Base-by-base conservation (phyloP, 2,888 invertebrate species). In the Carabus problematicus region DNA sequence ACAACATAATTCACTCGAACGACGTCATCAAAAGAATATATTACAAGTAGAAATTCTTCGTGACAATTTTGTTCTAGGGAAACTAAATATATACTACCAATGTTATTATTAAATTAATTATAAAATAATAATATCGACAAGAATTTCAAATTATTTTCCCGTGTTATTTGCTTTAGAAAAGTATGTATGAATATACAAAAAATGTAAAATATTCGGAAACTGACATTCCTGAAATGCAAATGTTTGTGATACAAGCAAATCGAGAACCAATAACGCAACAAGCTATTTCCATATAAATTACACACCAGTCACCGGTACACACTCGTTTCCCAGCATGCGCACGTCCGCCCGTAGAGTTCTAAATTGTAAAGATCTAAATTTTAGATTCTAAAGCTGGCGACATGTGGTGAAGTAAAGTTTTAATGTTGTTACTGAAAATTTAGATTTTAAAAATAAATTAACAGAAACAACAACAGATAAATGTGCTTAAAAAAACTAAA, bases 261-360 rank as follows among this genome's bases (percentile, higher is more conserved):
- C 39, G 55, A 42, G 56, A 64, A 56, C 56, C 55, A 64, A 64
- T 64, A 63, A 54, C 63, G 63, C 19, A 63, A 64, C 64, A 64
- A 43, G 63, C 56, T 14, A 64, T 64, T 64, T 55, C 55, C 64
- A 64, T 64, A 64, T 56, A 56, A 64, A 64, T 64, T 56, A 64
- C 64, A 43, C 14, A 40, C 54, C 47, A 49, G 18, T 47, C 49
- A 19, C 45, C 1, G 12, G 2, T 45, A 45, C 14, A 42, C 42
- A 8, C 7, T 49, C 12, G n/a, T 49, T 14, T 49, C 12, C 9
- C 59, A 60, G 7, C 3, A 60, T 52, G 18, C 47, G n/a, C 19
- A 29, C n/a, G 29, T 6, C 29, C 29, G 6, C 29, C 3, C 6
- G 29, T 6, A 2, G 29, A 29, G 29, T 29, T 29, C 29, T 29